phyloP scores from a whole-genome alignment of 2,113 vertebrate species.

The Phyllopteryx taeniolatus region DNA sequence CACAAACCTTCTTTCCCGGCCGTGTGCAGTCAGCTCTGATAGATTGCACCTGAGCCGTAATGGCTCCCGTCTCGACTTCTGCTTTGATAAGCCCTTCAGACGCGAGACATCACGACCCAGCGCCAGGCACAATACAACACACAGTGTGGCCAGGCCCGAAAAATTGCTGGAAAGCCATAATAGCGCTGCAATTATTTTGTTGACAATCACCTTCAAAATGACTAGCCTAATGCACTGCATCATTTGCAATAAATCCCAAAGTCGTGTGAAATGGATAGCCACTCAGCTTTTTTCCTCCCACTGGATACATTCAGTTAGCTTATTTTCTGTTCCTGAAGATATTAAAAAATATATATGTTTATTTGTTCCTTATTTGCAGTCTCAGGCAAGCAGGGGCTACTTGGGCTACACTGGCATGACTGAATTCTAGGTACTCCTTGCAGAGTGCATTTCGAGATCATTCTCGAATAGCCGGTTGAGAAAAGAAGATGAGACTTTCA shows the following conservation, averaged over 20 bases:
- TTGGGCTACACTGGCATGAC: neutral
- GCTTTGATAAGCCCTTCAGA: conserved; percentile 49
- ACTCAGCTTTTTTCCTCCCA: neutral
- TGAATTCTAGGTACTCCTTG: neutral
- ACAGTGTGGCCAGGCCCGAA: conserved; percentile 36
- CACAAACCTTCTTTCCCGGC: conserved; percentile 11
- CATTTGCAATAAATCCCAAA: neutral
- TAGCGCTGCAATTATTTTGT: conserved; percentile 5
- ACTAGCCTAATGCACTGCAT: neutral
- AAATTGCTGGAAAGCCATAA: neutral
- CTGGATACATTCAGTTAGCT: neutral
- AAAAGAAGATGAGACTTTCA: neutral
- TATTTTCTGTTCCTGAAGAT: neutral
- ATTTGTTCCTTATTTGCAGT: neutral
- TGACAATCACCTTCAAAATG: conserved; percentile 13
- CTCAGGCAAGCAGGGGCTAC: neutral
- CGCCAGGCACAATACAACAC: conserved; percentile 14
- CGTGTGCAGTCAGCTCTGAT: conserved; percentile 48
- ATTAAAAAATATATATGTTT: neutral
- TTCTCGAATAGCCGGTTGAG: neutral
- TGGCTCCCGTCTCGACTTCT: conserved; percentile 44
- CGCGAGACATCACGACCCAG: conserved; percentile 45
- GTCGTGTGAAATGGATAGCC: neutral
- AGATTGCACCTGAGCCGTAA: conserved; percentile 57
- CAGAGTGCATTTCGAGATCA: neutral